phyloP scores from a whole-genome alignment of 2,797 vertebrate species.

The Balearica regulorum region DNA sequence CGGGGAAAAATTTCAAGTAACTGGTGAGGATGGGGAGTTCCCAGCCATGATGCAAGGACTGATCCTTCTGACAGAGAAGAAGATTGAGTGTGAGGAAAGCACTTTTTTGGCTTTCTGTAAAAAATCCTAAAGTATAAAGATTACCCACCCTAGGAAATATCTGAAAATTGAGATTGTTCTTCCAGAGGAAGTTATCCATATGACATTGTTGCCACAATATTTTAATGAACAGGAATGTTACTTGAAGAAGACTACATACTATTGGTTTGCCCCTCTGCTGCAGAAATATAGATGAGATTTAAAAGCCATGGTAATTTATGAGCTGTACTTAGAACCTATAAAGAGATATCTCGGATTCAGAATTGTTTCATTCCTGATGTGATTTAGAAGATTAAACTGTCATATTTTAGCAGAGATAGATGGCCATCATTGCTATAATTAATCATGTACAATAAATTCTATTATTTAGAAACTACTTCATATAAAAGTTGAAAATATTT shows the following conservation, averaged over 20 bases:
- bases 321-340: constrained; percentile 37
- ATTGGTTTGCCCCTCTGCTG: background rate
- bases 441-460: constrained; percentile 45
- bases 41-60: background rate
- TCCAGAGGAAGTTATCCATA: background rate
- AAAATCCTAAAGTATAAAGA: background rate
- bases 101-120: background rate
- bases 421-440: constrained; percentile 45
- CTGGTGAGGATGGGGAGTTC: background rate
- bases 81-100: background rate
- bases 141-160: background rate
- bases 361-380: constrained; percentile 50
- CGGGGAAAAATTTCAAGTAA: background rate
- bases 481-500: constrained; percentile 24
- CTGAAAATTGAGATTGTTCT: background rate
- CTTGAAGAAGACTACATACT: background rate
- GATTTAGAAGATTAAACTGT: constrained; percentile 66
- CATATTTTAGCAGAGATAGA: constrained; percentile 48
- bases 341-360: background rate
- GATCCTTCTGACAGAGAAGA: background rate
- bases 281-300: constrained; percentile 46
- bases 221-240: background rate
- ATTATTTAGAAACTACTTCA: constrained; percentile 53
- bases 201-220: background rate
- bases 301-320: constrained; percentile 42